Evolutionary conservation across 1,140 invertebrate genomes (phyloP).

Genomic region (Zaprionus gabonicus): DNA sequence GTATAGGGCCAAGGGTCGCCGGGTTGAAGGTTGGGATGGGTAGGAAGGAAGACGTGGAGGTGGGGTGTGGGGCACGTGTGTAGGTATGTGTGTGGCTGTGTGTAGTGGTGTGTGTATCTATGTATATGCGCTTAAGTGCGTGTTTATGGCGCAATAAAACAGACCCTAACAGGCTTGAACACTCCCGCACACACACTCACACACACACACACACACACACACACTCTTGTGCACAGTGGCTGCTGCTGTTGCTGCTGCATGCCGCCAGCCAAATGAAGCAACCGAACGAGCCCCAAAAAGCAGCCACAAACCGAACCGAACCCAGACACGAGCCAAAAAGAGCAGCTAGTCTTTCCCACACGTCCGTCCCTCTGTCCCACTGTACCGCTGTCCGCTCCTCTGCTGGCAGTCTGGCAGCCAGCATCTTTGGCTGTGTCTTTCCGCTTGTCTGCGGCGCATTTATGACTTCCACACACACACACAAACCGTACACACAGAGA

Average conservation of each 20-base stretch:
- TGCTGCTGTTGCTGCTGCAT: conserved; percentile 50
- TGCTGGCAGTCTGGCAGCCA: conserved; percentile 60
- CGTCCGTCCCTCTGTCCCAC: conserved; percentile 3
- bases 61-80: background rate
- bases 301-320: conserved; percentile 10
- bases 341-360: conserved; percentile 11
- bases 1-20: conserved; percentile 12
- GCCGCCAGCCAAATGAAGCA: conserved; percentile 74
- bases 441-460: conserved; percentile 78
- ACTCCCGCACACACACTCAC: conserved; percentile 36
- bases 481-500: background rate
- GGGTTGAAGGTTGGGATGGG: background rate
- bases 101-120: conserved; percentile 47
- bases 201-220: conserved; percentile 25
- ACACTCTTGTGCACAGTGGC: conserved; percentile 26
- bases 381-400: conserved; percentile 1
- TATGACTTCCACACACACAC: conserved; percentile 63
- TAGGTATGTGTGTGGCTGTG: conserved; percentile 22
- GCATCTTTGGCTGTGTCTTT: conserved; percentile 68
- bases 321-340: conserved; percentile 38
- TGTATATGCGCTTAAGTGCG: conserved; percentile 74
- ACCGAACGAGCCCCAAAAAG: conserved; percentile 49
- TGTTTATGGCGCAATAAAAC: conserved; percentile 82
- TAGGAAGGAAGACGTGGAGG: background rate
- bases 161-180: conserved; percentile 72